Conservation (phyloP, 2,113 vertebrate genomes). For the Lycocorax pyrrhopterus region DNA sequence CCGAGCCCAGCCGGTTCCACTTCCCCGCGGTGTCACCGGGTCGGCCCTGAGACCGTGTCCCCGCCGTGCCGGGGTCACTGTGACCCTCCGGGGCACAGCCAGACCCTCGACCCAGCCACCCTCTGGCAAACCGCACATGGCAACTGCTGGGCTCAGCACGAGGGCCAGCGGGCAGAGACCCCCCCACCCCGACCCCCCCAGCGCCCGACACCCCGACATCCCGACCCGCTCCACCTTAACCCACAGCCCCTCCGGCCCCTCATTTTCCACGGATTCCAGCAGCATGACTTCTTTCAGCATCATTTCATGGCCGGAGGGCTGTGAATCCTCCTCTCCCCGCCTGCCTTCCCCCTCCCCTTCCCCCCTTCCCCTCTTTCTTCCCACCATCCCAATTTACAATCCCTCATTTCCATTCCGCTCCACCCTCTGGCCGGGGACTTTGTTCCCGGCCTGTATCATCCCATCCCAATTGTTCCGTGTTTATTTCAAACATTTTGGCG, state of each 20-base stretch:
- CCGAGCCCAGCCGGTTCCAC: accelerated
- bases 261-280: slow-evolving; percentile 47
- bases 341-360: not conserved
- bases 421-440: slow-evolving; percentile 5
- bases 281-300: slow-evolving; percentile 18
- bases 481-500: slow-evolving; percentile 64
- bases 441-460: slow-evolving; percentile 8
- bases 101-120: not conserved
- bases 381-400: not conserved
- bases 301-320: not conserved
- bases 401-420: slow-evolving; percentile 51
- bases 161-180: not conserved
- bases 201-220: not conserved
- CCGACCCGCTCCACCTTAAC: not conserved
- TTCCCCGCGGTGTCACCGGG: accelerated
- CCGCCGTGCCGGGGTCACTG: accelerated
- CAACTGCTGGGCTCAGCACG: not conserved
- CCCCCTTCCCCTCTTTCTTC: not conserved
- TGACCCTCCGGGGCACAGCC: not conserved
- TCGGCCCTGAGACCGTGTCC: accelerated
- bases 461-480: slow-evolving; percentile 41
- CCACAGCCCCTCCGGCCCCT: not conserved
- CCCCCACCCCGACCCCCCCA: not conserved
- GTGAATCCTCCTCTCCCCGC: not conserved
- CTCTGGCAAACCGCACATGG: not conserved